Evolutionary conservation across 2,113 vertebrate species (phyloP), one percentile per base, ranked within the genome.

Genomic region (Fulmarus glacialis): DNA sequence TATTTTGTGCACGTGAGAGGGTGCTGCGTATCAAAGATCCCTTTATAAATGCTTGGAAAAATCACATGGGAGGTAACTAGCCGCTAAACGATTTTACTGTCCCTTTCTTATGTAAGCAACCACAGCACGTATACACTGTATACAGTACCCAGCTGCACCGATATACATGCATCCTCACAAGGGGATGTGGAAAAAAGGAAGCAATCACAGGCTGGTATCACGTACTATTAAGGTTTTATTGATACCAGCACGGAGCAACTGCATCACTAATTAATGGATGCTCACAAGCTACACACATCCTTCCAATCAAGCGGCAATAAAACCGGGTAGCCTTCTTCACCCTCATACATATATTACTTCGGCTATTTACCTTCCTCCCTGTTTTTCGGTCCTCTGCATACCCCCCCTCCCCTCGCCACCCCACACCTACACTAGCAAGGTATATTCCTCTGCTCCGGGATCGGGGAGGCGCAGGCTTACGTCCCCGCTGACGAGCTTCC

Each of bases 261-360:
- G 89, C 88, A 75, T 85, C 68, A 40, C 94, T 96, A 97, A 96
- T 96, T 96, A 97, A 88, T 52, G 95, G 82, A 93, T 73, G 87
- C 56, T 82, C 89, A 85, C 81, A 96, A 81, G 84, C 93, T 70
- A 68, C 45, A 82, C 58, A 73, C 78, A 83, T 89, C 82, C 78
- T 95, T 72, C 89, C 83, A 66, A 89, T 62, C 81, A 84, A 92
- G 40, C 5, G 27, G 70, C 90, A 89, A 78, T 87, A 90, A 95
- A 89, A 50, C 9, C 79, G 67, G 30, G 81, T 58, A 75, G 60
- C 50, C 43, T 43, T 72, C 42, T 34, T 77, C 30, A 58, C 53
- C n/a, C 58, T 73, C 58, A 82, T 15, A 52, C 62, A 72, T 42
- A 55, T 8, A 87, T 77, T 82, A 67, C 40, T 91, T 60, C 0